Percentiles rank a stretch among this genome's conserved stretches.
phyloP scores from a whole-genome alignment of 2,888 invertebrate genomes.

The Microplitis deprimator region DNA sequence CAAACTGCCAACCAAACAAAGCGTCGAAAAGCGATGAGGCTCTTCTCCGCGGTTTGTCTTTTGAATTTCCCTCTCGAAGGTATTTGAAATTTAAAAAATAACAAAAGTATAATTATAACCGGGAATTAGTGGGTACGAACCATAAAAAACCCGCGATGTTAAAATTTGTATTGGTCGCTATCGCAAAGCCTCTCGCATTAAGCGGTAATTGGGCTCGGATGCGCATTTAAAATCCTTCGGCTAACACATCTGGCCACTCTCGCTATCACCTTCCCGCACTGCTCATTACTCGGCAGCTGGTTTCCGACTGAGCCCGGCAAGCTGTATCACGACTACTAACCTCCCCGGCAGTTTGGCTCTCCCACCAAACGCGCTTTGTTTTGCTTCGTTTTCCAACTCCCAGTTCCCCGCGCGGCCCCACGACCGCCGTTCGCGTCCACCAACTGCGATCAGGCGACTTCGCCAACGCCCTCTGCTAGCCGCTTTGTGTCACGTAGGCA shows the following conservation, averaged over 20 bases:
- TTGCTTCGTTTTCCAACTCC: conserved; percentile 18
- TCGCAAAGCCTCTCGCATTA: conserved; percentile 65
- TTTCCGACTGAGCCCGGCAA: conserved; percentile 67
- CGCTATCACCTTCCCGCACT: conserved; percentile 68
- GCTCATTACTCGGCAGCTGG: conserved; percentile 70
- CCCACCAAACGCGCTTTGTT: conserved; percentile 35
- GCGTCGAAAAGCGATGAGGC: conserved; percentile 23
- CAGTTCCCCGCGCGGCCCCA: conserved; percentile 26
- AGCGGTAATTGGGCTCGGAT: conserved; percentile 68
- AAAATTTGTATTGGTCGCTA: conserved; percentile 56
- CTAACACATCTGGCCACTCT: conserved; percentile 68
- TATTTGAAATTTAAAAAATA: not conserved
- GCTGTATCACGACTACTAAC: conserved; percentile 52
- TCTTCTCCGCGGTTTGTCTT: conserved; percentile 2
- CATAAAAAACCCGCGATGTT: conserved; percentile 39
- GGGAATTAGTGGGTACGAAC: not conserved
- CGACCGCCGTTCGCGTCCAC: conserved; percentile 3
- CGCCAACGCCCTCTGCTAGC: conserved; percentile 60
- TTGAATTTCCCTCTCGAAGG: conserved; percentile 17
- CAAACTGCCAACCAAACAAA: conserved; percentile 16
- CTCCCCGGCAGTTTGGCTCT: conserved; percentile 49
- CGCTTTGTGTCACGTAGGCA: conserved; percentile 60
- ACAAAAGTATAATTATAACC: not conserved
- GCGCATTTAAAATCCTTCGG: conserved; percentile 69
- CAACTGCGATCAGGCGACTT: conserved; percentile 51